These are phyloP conservation scores for Eubasilissa splendida DNA, from an alignment of 2,888 invertebrate genomes.

Conservation along the genomic window DNA sequence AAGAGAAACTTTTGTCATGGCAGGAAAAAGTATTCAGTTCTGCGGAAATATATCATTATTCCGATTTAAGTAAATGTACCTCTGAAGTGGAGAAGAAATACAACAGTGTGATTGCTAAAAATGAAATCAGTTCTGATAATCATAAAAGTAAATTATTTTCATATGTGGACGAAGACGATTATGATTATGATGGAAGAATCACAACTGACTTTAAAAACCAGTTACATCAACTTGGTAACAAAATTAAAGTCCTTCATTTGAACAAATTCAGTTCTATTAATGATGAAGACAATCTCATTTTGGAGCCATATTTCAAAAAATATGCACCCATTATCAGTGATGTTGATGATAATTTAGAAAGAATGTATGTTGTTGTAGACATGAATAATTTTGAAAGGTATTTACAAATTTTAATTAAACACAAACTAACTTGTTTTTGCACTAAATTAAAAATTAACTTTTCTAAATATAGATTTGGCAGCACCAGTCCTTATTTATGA, in stretches of 20 bases:
- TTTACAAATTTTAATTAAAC: neutral
- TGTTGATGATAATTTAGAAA: neutral
- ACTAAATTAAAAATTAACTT: too few relatives aligned
- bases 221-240: conserved; percentile 12
- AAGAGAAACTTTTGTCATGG: conserved; percentile 75
- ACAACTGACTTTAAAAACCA: conserved; percentile 58
- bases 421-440: too few relatives aligned
- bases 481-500: too few relatives aligned
- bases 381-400: conserved; percentile 63
- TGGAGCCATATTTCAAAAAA: neutral
- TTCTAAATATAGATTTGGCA: too few relatives aligned
- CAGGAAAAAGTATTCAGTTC: conserved; percentile 81
- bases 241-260: conserved; percentile 49
- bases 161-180: conserved; percentile 75
- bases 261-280: conserved; percentile 19
- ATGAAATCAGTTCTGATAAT: conserved; percentile 61
- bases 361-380: conserved; percentile 66
- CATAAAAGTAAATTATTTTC: conserved; percentile 71
- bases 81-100: conserved; percentile 76
- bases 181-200: conserved; percentile 63
- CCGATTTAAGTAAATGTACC: conserved; percentile 74
- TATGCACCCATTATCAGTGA: neutral
- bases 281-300: neutral
- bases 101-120: conserved; percentile 65
- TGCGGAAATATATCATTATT: conserved; percentile 75